Base-by-base conservation (phyloP, 1,140 invertebrate species). In the Achroia grisella region DNA sequence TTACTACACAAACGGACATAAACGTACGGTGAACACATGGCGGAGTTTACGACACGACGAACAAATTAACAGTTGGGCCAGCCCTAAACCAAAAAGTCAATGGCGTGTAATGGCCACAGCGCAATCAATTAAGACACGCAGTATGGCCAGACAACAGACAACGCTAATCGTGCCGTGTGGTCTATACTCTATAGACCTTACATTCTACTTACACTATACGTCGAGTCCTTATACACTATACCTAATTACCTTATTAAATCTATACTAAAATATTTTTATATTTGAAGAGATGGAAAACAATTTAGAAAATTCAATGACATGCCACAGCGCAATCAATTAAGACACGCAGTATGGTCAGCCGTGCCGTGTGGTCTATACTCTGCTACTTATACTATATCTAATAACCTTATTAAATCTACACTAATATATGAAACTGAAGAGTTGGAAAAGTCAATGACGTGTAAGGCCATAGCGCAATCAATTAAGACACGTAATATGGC, bases 311-410 rank as follows among this genome's bases (percentile, higher is more conserved):
- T 49, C 54, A 62, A 56, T 55, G 53, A 48, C 44, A 56, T 56
- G 49, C 53, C 48, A 46, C 55, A 47, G 58, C 58, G 54, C 49
- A 59, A 70, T 70, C 67, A 67, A 73, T 73, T 69, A 64, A 23
- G 17, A 23, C 17, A 23, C 17, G 17, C 17, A 62, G 52, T 15
- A 15, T 43, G 44, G 45, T 43, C 35, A 36, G 29, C 35, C 12
- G 13, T 10, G 30, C 35, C 10, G 6, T 37, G 13, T 37, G 35
- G 17, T 14, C 10, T 15, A 37, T n/a, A n/a, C n/a, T n/a, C n/a
- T n/a, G n/a, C n/a, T n/a, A n/a, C n/a, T n/a, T n/a, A n/a, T n/a
- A n/a, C n/a, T n/a, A n/a, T n/a, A n/a, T n/a, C n/a, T n/a, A n/a
- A n/a, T n/a, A n/a, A n/a, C n/a, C n/a, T n/a, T n/a, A n/a, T n/a